These are phyloP conservation scores for Apostichopus leukothele DNA, from an alignment of 53 echinoderm and acorn worm genomes.

Conservation along the genomic window DNA sequence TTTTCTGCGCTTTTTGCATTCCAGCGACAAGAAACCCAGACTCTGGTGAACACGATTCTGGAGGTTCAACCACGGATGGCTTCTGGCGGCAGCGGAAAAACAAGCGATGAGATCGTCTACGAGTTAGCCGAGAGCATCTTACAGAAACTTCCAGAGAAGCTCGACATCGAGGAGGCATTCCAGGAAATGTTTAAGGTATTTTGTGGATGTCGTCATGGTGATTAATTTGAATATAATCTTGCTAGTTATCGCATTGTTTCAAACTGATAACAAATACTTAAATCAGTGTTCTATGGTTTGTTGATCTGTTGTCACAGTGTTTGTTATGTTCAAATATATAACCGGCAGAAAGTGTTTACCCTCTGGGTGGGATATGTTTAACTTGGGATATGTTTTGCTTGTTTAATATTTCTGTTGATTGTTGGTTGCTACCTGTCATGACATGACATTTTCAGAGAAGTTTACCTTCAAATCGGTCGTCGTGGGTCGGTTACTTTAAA, in stretches of 20 bases:
- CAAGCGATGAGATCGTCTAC: conserved; percentile 93
- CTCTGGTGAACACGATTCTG: conserved; percentile 85
- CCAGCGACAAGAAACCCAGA: conserved; percentile 97
- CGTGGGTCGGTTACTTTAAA: no score
- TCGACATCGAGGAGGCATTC: conserved; percentile 89
- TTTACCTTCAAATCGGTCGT: no score
- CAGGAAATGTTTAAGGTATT: conserved; percentile 97
- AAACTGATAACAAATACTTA: background rate
- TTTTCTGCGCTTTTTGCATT: background rate
- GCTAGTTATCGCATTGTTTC: background rate
- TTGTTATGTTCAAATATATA: background rate
- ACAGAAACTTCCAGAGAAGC: conserved; percentile 74
- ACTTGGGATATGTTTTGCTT: background rate
- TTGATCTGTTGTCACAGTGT: background rate
- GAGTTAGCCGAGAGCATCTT: conserved; percentile 96
- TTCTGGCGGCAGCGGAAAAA: conserved; percentile 82
- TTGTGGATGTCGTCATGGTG: no score
- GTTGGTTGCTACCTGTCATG: no score
- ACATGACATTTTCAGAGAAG: no score
- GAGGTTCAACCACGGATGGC: conserved; percentile 98
- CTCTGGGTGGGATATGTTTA: background rate
- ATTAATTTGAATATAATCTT: no score
- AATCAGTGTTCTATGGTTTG: background rate
- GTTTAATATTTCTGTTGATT: background rate
- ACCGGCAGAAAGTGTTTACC: background rate